These are phyloP conservation scores for Cirrhinus molitorella DNA, from an alignment of 2,797 vertebrate genomes.

Conservation along the genomic window DNA sequence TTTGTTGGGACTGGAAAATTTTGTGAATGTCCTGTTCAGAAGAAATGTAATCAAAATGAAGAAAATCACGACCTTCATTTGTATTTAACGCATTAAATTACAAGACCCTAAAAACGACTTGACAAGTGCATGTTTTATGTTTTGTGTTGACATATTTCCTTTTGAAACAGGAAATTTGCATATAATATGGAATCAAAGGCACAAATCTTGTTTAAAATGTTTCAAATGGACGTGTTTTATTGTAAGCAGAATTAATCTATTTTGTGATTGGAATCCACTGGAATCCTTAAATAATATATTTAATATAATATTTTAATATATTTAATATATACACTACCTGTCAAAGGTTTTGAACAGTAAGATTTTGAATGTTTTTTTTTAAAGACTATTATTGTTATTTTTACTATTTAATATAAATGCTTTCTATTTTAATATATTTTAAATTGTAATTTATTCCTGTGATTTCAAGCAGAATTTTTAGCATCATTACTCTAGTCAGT, in stretches of 20 bases:
- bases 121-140: not conserved
- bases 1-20: slow-evolving; percentile 59
- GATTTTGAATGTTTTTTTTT: no score
- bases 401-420: no score
- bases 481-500: no score
- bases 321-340: no score
- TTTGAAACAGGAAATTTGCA: not conserved
- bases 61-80: not conserved
- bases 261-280: not conserved
- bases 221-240: not conserved
- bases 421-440: no score
- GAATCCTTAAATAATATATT: not conserved
- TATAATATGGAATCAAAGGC: not conserved
- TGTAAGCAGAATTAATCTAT: no score
- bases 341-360: no score
- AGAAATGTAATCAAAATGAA: slow-evolving; percentile 14
- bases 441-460: no score
- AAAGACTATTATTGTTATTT: no score
- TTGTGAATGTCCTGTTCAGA: slow-evolving; percentile 72
- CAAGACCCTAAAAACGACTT: not conserved
- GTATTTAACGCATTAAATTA: not conserved
- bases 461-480: no score
- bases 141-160: not conserved
- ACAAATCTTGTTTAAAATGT: not conserved
- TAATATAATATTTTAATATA: no score